Conservation (phyloP, 2,113 vertebrate species). For the Pipra filicauda region DNA sequence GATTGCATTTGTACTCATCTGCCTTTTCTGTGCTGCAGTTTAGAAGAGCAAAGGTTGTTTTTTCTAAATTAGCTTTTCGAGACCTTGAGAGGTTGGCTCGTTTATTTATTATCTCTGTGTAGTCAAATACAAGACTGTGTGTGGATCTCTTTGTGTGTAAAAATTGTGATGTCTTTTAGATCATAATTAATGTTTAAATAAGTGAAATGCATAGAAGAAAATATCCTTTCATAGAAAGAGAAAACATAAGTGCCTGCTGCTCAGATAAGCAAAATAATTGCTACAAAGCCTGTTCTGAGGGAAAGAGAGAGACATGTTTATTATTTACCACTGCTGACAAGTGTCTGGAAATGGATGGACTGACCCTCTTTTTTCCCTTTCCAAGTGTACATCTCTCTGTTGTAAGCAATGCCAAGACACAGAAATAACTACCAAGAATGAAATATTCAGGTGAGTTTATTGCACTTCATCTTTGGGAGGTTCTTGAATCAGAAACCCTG, state of each 20-base stretch:
- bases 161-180: background rate
- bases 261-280: background rate
- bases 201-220: background rate
- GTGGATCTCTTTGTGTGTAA: background rate
- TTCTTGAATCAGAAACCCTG: background rate
- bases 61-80: slow-evolving; percentile 1
- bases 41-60: background rate
- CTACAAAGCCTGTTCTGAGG: background rate
- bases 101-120: background rate
- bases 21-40: background rate
- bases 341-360: background rate
- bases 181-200: background rate
- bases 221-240: background rate
- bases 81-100: background rate
- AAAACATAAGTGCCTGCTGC: background rate
- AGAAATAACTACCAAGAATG: slow-evolving; percentile 97
- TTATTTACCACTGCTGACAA: background rate
- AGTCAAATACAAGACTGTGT: background rate
- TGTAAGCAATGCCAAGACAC: slow-evolving; percentile 96
- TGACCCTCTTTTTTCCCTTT: background rate
- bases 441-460: slow-evolving; percentile 94
- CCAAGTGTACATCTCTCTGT: slow-evolving; percentile 93
- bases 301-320: background rate
- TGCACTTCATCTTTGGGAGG: background rate
- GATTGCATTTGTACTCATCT: background rate